Evolutionary conservation across 2,797 vertebrate genomes (phyloP).

Genomic region (Xyrichtys novacula): DNA sequence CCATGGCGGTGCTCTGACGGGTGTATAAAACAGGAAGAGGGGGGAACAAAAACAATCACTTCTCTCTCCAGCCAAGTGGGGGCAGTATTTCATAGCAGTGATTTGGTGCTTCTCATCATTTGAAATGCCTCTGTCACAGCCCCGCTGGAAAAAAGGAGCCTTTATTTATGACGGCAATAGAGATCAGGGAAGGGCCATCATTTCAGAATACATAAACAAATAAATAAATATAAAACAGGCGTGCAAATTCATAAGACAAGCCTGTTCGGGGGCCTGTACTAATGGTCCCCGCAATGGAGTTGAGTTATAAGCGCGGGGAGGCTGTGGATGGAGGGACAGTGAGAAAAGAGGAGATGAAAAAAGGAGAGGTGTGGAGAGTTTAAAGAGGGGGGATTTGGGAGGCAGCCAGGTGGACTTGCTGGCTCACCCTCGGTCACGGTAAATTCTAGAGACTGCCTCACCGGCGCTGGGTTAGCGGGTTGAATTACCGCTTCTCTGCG

Average conservation of each 20-base stretch:
- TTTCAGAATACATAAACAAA: slow-evolving; percentile 77
- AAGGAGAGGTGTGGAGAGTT: slow-evolving; percentile 63
- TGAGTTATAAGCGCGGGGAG: slow-evolving; percentile 75
- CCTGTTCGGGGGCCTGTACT: slow-evolving; percentile 53
- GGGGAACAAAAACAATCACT: slow-evolving; percentile 46
- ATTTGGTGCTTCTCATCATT: slow-evolving; percentile 34
- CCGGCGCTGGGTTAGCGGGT: slow-evolving; percentile 70
- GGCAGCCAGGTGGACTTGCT: slow-evolving; percentile 74
- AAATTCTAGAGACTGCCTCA: slow-evolving; percentile 77
- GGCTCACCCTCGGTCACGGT: slow-evolving; percentile 70
- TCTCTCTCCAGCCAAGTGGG: slow-evolving; percentile 77
- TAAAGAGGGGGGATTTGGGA: slow-evolving; percentile 71
- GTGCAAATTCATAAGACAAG: slow-evolving; percentile 74
- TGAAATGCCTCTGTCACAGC: slow-evolving; percentile 35
- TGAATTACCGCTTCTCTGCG: slow-evolving; percentile 74
- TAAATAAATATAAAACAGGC: slow-evolving; percentile 77
- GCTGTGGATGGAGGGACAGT: slow-evolving; percentile 47
- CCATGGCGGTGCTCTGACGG: slow-evolving; percentile 48
- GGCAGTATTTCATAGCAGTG: slow-evolving; percentile 78
- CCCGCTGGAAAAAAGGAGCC: slow-evolving; percentile 32
- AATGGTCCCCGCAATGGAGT: slow-evolving; percentile 64
- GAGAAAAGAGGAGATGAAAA: slow-evolving; percentile 49
- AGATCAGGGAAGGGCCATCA: slow-evolving; percentile 67
- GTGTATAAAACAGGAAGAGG: slow-evolving; percentile 67
- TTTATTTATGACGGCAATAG: slow-evolving; percentile 74